phyloP scores from a whole-genome alignment of 2,888 invertebrate genomes.

The Euspilapteryx auroguttella region DNA sequence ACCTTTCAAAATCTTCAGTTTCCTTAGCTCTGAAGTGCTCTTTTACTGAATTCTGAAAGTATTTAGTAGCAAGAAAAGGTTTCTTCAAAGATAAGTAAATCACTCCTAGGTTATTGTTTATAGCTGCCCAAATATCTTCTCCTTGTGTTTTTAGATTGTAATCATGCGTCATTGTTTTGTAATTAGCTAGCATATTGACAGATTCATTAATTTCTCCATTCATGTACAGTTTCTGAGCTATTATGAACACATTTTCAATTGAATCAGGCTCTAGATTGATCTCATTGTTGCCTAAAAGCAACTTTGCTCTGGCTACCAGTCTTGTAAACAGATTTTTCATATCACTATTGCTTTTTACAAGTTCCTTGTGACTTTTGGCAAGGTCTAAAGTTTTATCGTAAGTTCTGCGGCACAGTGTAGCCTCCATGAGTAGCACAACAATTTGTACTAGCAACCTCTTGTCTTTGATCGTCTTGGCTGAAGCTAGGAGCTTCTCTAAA shows the following conservation, averaged over 20 bases:
- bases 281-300: constrained; percentile 29
- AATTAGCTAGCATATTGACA: constrained; percentile 32
- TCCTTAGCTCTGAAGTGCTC: constrained; percentile 64
- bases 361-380: constrained; percentile 32
- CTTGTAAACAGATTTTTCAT: constrained; percentile 33
- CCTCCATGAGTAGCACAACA: constrained; percentile 37
- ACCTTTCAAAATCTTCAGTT: constrained; percentile 34
- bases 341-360: constrained; percentile 28
- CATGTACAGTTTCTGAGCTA: constrained; percentile 44
- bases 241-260: constrained; percentile 45
- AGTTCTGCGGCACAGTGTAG: constrained; percentile 40
- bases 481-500: constrained; percentile 33
- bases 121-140: constrained; percentile 53
- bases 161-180: constrained; percentile 31
- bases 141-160: constrained; percentile 43
- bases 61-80: constrained; percentile 77
- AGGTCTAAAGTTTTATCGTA: constrained; percentile 41
- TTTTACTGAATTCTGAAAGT: constrained; percentile 77
- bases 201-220: constrained; percentile 45
- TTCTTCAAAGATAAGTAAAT: constrained; percentile 81
- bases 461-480: constrained; percentile 31
- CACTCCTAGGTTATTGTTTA: constrained; percentile 82
- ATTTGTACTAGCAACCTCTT: constrained; percentile 31
- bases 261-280: constrained; percentile 31
- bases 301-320: constrained; percentile 35